Conservation (phyloP, 2,888 invertebrate genomes). For the Ichneumon xanthorius region DNA sequence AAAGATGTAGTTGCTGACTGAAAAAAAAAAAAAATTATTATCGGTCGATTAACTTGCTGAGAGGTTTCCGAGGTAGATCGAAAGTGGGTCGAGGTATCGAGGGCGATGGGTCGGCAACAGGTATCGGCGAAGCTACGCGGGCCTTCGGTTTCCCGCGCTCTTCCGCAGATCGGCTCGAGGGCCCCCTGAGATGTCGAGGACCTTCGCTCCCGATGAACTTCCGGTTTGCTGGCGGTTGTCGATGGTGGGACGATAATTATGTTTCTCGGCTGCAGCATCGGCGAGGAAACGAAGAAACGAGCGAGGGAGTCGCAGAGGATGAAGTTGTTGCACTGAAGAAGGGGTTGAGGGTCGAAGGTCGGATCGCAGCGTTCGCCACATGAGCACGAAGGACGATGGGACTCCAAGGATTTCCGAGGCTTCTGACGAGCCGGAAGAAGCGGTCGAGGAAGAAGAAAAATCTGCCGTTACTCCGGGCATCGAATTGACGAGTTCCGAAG, state of each 20-base stretch:
- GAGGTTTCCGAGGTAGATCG: neutral
- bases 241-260: conserved; percentile 12
- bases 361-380: conserved; percentile 69
- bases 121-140: conserved; percentile 29
- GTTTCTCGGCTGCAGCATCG: conserved; percentile 25
- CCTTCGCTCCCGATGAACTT: conserved; percentile 34
- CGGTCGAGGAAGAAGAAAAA: conserved; percentile 66
- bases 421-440: conserved; percentile 63
- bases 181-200: conserved; percentile 9
- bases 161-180: neutral
- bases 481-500: conserved; percentile 29
- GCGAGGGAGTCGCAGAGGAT: neutral
- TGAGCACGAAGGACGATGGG: conserved; percentile 76
- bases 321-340: conserved; percentile 13
- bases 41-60: conserved; percentile 47
- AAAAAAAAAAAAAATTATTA: neutral
- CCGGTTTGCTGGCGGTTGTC: neutral
- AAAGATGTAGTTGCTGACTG: too few species aligned
- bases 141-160: conserved; percentile 8
- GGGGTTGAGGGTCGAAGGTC: conserved; percentile 1
- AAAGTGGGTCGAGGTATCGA: conserved; percentile 50
- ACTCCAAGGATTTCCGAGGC: conserved; percentile 65
- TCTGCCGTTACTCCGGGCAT: conserved; percentile 39
- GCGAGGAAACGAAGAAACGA: neutral
- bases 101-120: conserved; percentile 51